Base-by-base conservation (phyloP, 2,113 vertebrate genomes). In the Nycticebus coucang region DNA sequence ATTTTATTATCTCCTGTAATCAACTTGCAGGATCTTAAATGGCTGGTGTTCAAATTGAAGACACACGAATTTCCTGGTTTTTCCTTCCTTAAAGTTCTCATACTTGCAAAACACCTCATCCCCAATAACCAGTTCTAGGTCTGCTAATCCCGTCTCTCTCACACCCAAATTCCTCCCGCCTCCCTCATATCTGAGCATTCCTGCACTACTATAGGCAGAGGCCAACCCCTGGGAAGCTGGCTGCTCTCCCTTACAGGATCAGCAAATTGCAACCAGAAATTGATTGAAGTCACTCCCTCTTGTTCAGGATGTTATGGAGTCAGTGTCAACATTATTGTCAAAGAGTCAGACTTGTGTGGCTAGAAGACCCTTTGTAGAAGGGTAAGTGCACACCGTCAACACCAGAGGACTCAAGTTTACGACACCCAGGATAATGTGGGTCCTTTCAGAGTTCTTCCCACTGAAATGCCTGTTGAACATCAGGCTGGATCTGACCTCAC, bases 11-110 rank as follows among this genome's bases (percentile, higher is more conserved):
- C 66, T 88, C 53, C 28, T 37, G 1, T 59, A 71, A 71, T 57
- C 69, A 79, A 64, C 22, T 94, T 69, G 87, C 15, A 71, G 69
- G 59, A 87, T 87, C 89, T 88, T 11, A 89, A 72, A 80, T 21
- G 45, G 87, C 62, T 87, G 78, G 55, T 77, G 80, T 90, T 94
- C 72, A 89, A 59, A 91, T 4, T 28, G 83, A 92, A 92, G 60
- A 85, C 33, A 95, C 71, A 80, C 28, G 64, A 96, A 87, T 94
- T 95, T 96, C 82, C 95, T 93, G 55, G 87, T 75, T 94, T 80
- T 94, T 45, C 68, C 72, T 33, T 9, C 45, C 50, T 72, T 74
- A 28, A 74, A 66, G 72, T 88, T 75, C 72, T 94, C 77, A 91
- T 53, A 69, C 79, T 68, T 87, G 50, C 45, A 92, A 93, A 96